Base-by-base conservation (phyloP, 2,113 vertebrate genomes). In the Ammodytes dubius region DNA sequence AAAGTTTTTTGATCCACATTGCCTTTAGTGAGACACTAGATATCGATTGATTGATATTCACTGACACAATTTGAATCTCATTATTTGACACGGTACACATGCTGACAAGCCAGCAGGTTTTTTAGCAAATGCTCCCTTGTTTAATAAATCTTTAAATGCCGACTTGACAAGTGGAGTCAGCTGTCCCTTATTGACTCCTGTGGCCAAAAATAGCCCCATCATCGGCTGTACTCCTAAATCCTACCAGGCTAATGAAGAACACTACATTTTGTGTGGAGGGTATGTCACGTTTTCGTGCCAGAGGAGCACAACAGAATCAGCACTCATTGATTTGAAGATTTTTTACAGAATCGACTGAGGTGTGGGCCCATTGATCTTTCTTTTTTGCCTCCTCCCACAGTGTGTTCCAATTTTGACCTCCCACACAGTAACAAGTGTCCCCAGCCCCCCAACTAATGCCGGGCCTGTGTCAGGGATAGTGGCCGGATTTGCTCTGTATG, bases 291-390 rank as follows among this genome's bases (percentile, higher is more conserved):
- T 86, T 68, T 68, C 35, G 73, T 82, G 71, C 72, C 37, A 19
- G 40, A 77, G 57, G 15, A 46, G 17, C 12, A 13, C 75, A 81
- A 70, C 81, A 77, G 64, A 78, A 88, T 88, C 91, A 89, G 84
- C 86, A 82, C 59, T 7, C 87, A 92, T 91, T 77, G 91, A 93
- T 82, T 4, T 6, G 27, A 2, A 64, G 58, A 74, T 83, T 82
- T 27, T 27, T 27, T 78, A 64, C 81, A 71, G 70, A 19, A 74
- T 56, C 54, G 85, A 82, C 69, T 45, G 65, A 70, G 52, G 37
- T 58, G 83, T 79, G 68, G 78, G 61, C 67, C 19, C 54, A 88
- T 89, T 54, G 82, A 93, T 91, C 60, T 53, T 14, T 61, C 46
- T 5, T 0, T 58, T 61, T 81, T 74, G 37, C 70, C 15, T 66